A percentile compares a stretch with the other conserved stretches of the same genome.
phyloP scores from a whole-genome alignment of 2,113 vertebrate genomes.

The Platycercus adscitus region DNA sequence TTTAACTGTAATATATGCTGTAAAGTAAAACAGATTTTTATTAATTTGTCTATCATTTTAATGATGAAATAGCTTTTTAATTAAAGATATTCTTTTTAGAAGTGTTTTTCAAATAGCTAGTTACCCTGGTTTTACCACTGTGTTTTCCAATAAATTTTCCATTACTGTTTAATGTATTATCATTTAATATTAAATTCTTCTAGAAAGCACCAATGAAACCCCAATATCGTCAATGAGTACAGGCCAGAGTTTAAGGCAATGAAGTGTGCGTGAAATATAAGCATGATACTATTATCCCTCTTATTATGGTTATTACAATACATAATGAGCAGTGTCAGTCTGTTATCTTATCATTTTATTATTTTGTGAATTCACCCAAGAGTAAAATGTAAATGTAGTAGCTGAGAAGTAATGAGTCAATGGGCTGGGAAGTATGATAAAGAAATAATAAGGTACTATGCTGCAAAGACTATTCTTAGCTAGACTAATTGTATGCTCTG shows the following conservation, averaged over 20 bases:
- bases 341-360: slow-evolving; percentile 71
- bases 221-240: background rate
- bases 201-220: background rate
- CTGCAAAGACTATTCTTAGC: slow-evolving; percentile 44
- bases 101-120: background rate
- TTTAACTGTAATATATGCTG: slow-evolving; percentile 40
- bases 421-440: slow-evolving; percentile 49
- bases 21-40: slow-evolving; percentile 38
- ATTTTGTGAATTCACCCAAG: slow-evolving; percentile 66
- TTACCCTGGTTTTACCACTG: slow-evolving; percentile 24
- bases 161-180: background rate
- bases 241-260: slow-evolving; percentile 49
- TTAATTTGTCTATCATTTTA: slow-evolving; percentile 45
- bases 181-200: slow-evolving; percentile 38
- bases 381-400: slow-evolving; percentile 74
- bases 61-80: slow-evolving; percentile 28
- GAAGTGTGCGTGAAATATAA: slow-evolving; percentile 48
- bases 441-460: slow-evolving; percentile 61
- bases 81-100: background rate
- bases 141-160: slow-evolving; percentile 24
- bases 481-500: slow-evolving; percentile 44
- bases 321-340: slow-evolving; percentile 65
- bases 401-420: slow-evolving; percentile 70
- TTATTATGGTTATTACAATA: slow-evolving; percentile 71
- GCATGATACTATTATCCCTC: slow-evolving; percentile 35